Evolutionary conservation across 2,797 vertebrate species (phyloP).

Genomic region (Diglossa cyanea): DNA sequence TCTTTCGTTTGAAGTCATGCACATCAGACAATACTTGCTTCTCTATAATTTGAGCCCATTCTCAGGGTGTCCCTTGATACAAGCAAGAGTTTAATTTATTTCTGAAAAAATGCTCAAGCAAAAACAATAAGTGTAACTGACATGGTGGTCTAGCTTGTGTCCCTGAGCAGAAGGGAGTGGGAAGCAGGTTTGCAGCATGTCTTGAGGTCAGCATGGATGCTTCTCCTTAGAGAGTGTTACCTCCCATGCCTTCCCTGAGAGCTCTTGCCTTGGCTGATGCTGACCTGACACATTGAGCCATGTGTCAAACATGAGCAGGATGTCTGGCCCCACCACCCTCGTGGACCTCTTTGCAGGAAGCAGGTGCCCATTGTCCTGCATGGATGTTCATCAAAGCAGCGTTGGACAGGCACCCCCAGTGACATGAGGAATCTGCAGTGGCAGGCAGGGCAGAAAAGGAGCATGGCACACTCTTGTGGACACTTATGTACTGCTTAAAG

Average conservation of each 20-base stretch:
- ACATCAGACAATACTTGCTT: not conserved
- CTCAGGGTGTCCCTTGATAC: not conserved
- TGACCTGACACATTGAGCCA: fast-evolving
- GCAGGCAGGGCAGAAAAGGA: not conserved
- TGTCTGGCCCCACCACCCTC: fast-evolving
- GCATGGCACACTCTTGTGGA: not conserved
- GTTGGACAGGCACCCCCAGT: not conserved
- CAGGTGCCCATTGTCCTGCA: fast-evolving
- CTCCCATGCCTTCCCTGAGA: not conserved
- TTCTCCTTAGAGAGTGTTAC: not conserved
- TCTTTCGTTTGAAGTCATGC: not conserved
- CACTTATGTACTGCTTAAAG: not conserved
- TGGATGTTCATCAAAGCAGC: not conserved
- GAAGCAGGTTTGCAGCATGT: not conserved
- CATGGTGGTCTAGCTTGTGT: not conserved
- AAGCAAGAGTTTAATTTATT: not conserved
- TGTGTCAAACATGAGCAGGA: fast-evolving
- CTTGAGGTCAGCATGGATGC: not conserved
- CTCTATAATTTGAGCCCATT: not conserved
- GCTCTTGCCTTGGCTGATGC: not conserved
- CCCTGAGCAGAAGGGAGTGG: not conserved
- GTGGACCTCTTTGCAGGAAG: not conserved
- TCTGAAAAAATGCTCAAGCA: not conserved
- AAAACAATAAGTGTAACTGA: not conserved
- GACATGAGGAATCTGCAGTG: not conserved